These are phyloP conservation scores for Zootermopsis nevadensis DNA, from an alignment of 2,888 invertebrate genomes.

Conservation along the genomic window DNA sequence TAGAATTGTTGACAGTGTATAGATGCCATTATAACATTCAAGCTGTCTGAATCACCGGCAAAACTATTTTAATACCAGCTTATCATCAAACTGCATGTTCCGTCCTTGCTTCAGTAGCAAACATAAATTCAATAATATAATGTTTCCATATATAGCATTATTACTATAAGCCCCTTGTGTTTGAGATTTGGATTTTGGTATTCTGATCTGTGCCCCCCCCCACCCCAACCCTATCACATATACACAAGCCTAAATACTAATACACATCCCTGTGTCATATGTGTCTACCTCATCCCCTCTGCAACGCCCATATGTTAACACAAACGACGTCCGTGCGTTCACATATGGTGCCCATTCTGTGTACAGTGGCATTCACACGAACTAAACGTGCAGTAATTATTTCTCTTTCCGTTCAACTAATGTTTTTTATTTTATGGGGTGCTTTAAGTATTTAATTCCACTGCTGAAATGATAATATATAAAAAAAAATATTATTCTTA, in stretches of 20 bases:
- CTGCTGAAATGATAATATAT: slow-evolving; percentile 35
- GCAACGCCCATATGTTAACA: slow-evolving; percentile 39
- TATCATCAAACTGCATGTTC: slow-evolving; percentile 25
- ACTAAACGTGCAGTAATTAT: slow-evolving; percentile 15
- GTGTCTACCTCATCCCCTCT: slow-evolving; percentile 19
- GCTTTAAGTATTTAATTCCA: slow-evolving; percentile 42
- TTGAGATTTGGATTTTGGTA: slow-evolving; percentile 37
- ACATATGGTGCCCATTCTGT: slow-evolving; percentile 28
- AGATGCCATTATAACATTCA: slow-evolving; percentile 19
- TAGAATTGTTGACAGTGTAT: slow-evolving; percentile 40
- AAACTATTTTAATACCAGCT: slow-evolving; percentile 41
- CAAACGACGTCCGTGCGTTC: slow-evolving; percentile 26
- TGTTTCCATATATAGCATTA: slow-evolving; percentile 37
- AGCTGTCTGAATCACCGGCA: slow-evolving; percentile 27
- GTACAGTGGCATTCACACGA: neutral
- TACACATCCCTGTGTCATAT: slow-evolving; percentile 38
- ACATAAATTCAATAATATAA: slow-evolving; percentile 39
- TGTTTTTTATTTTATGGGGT: slow-evolving; percentile 40
- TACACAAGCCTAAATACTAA: slow-evolving; percentile 40
- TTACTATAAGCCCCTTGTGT: slow-evolving; percentile 36
- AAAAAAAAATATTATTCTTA: slow-evolving; percentile 29
- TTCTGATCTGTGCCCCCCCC: slow-evolving; percentile 18
- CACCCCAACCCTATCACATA: neutral
- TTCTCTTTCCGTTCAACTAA: slow-evolving; percentile 19
- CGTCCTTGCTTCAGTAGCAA: neutral